Evolutionary conservation across 2,113 vertebrate species (phyloP).

Genomic region (Salminus brasiliensis): DNA sequence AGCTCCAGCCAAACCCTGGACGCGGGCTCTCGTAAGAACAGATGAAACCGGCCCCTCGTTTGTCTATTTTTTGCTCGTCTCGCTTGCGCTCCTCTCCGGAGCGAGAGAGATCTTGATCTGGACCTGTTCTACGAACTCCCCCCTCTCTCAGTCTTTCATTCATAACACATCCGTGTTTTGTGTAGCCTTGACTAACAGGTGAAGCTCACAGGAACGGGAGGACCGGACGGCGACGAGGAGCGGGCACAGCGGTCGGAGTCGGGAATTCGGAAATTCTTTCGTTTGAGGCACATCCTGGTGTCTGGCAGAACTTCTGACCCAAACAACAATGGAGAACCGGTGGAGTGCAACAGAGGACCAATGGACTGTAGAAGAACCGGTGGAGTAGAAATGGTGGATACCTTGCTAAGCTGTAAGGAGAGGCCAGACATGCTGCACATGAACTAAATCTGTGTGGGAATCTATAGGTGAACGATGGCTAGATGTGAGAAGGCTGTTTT

Average conservation of each 20-base stretch:
- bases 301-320: background rate
- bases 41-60: constrained; percentile 69
- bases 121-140: constrained; percentile 47
- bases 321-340: background rate
- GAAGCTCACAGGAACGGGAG: constrained; percentile 22
- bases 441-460: background rate
- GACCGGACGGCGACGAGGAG: background rate
- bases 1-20: constrained; percentile 56
- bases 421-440: background rate
- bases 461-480: background rate
- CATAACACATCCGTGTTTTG: constrained; percentile 52
- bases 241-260: background rate
- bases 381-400: background rate
- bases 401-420: background rate
- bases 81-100: constrained; percentile 50
- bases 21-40: constrained; percentile 69
- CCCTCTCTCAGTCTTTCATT: constrained; percentile 43
- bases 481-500: background rate
- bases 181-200: constrained; percentile 41
- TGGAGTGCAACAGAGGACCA: background rate
- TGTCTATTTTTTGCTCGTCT: constrained; percentile 30
- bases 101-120: constrained; percentile 43
- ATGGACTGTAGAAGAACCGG: background rate
- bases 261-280: background rate
- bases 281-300: background rate